Base-by-base conservation (phyloP, 1,140 invertebrate species). In the Aphis gossypii region DNA sequence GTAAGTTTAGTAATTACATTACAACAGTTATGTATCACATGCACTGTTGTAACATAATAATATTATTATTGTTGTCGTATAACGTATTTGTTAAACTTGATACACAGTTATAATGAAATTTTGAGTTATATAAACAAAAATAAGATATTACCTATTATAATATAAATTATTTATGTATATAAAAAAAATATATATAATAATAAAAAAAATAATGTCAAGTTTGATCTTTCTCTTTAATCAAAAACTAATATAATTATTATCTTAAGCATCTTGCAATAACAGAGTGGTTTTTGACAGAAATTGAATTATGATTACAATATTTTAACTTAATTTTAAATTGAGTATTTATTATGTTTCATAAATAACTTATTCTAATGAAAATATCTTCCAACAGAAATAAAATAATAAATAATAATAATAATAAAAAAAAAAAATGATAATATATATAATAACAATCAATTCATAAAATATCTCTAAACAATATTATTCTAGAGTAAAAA, bases 371-470 rank as follows among this genome's bases (percentile, higher is more conserved):
- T 54, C n/a, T 93, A 93, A 38, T 93, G 35, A 84, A 93, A 93
- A 93, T 51, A 84, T 82, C n/a, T 82, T 68, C 11, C 56, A 93
- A 93, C 91, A 93, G 18, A 92, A 92, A 92, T 51, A 92, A 92
- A 83, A 92, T 60, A 92, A 82, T 92, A 92, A 92, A 92, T 92
- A 44, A 41, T 41, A 41, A 41, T 41, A 41, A 41, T 41, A 92
- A 48, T 83, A 89, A 56, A 89, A 41, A 90, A n/a, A 60, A 60
- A 44, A 44, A 60, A 84, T 92, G 84, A 46, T 82, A 82, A 82
- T 82, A 92, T 92, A 91, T 30, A 46, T 82, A 82, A 92, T 92
- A 92, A 92, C 91, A 92, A 92, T 84, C 82, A 84, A 92, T 84
- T 84, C 46, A 92, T 92, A 92, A 92, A 54, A 54, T 83, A 84